Evolutionary conservation across 2,113 vertebrate species (phyloP).

Genomic region (Stercorarius parasiticus): DNA sequence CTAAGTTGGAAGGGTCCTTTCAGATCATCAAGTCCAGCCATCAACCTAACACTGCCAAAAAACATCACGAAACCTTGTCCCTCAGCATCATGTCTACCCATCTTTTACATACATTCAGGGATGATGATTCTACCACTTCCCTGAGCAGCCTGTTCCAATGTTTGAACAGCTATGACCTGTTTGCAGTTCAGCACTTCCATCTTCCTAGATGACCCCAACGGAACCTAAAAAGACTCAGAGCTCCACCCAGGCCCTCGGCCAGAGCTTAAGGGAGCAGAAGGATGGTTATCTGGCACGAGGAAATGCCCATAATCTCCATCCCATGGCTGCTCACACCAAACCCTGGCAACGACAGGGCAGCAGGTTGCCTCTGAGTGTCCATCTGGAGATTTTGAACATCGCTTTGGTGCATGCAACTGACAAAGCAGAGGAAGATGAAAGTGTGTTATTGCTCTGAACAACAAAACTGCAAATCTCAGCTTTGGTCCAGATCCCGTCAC

Average conservation of each 20-base stretch:
- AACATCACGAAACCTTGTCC: no score
- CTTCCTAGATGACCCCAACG: fast-evolving
- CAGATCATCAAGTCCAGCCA: background rate
- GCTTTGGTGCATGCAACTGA: fast-evolving
- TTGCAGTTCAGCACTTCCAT: background rate
- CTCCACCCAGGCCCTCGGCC: background rate
- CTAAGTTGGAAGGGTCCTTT: background rate
- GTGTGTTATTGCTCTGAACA: background rate
- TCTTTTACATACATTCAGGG: no score
- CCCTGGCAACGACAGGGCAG: background rate
- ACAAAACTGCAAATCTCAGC: background rate
- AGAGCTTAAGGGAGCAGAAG: background rate
- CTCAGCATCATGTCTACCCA: no score
- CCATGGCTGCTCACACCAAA: background rate
- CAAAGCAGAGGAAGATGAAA: background rate
- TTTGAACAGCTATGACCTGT: no score
- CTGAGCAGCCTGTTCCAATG: no score
- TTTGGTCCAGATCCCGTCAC: background rate
- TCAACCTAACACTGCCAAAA: no score
- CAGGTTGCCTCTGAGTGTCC: background rate
- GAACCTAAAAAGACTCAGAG: background rate
- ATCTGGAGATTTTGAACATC: background rate
- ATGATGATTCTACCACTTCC: no score
- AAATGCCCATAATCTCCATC: background rate
- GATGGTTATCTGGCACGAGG: background rate